These are phyloP conservation scores for Peribatodes rhomboidaria DNA, from an alignment of 2,888 invertebrate species.

Conservation along the genomic window DNA sequence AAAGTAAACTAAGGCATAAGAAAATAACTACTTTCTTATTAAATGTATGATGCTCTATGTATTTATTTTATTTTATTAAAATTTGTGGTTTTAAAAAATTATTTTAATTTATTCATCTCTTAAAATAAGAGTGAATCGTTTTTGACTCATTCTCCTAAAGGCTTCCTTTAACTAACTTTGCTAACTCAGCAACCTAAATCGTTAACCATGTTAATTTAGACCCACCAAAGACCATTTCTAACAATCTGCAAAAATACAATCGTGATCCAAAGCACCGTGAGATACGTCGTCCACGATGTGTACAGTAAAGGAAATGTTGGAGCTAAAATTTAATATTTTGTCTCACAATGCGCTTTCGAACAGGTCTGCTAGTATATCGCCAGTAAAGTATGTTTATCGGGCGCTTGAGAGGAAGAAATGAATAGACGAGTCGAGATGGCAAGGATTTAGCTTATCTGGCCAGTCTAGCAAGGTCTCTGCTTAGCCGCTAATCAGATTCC, in stretches of 20 bases:
- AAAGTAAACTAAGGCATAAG: no score
- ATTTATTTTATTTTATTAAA: no score
- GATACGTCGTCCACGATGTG: conserved; percentile 58
- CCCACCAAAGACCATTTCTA: neutral
- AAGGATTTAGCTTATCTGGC: neutral
- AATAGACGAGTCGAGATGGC: conserved; percentile 14
- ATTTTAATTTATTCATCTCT: no score
- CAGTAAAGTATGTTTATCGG: conserved; percentile 22
- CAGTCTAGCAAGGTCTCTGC: no score
- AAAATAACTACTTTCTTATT: no score
- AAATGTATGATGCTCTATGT: no score
- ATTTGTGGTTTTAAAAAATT: no score
- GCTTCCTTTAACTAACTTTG: no score
- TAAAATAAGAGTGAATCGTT: no score
- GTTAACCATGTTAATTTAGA: neutral
- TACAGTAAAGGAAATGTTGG: conserved; percentile 57
- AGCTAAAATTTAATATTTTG: conserved; percentile 69
- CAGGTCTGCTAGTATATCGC: conserved; percentile 37
- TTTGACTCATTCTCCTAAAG: no score
- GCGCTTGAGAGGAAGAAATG: conserved; percentile 14
- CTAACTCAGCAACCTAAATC: no score
- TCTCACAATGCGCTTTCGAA: conserved; percentile 51
- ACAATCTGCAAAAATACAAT: conserved; percentile 61
- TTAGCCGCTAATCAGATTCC: neutral
- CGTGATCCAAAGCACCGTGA: conserved; percentile 69